Evolutionary conservation across 2,888 invertebrate species (phyloP), one percentile per base, ranked within the genome.

Genomic region (Miltochrista miniata): DNA sequence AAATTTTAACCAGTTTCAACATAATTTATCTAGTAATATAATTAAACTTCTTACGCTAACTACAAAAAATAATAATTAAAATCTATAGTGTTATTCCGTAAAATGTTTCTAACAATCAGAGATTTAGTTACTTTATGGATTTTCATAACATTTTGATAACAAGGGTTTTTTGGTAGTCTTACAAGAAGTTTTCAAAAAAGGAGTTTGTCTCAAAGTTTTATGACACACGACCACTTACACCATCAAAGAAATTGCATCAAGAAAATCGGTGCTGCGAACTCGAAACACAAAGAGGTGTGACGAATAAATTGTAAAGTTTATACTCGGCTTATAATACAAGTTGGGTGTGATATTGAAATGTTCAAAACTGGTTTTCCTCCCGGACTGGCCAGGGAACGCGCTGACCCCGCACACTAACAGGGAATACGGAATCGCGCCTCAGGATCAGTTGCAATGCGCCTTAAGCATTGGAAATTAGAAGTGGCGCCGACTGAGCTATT

Each of bases 311-410:
- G 52, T 61, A 54, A 59, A 61, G 42, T 54, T 64, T 68, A 64
- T 54, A 61, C 57, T 55, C 50, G 74, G 76, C 79, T 80, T 81
- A 74, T 72, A 83, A 77, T 77, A 82, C 80, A 72, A 69, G 66
- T 65, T 83, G 75, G 79, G 86, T 87, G 88, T 88, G 81, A 87
- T 89, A 90, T 90, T 88, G 88, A 88, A 90, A 90, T 88, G 83
- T 77, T 68, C 74, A 77, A 76, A 90, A 90, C 90, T 81, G 87
- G 90, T 90, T 90, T 86, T 79, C 75, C 76, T 76, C 77, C 74
- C 65, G 74, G 72, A 66, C 77, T 73, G 72, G 82, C 76, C 72
- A 77, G 83, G 85, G 87, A 85, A 86, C 83, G 83, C 80, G 74
- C 75, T 85, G 89, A 88, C 87, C 89, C 82, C 80, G 57, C 69